Conservation (phyloP, 2,888 invertebrate genomes). For the Drosophila lacicola region DNA sequence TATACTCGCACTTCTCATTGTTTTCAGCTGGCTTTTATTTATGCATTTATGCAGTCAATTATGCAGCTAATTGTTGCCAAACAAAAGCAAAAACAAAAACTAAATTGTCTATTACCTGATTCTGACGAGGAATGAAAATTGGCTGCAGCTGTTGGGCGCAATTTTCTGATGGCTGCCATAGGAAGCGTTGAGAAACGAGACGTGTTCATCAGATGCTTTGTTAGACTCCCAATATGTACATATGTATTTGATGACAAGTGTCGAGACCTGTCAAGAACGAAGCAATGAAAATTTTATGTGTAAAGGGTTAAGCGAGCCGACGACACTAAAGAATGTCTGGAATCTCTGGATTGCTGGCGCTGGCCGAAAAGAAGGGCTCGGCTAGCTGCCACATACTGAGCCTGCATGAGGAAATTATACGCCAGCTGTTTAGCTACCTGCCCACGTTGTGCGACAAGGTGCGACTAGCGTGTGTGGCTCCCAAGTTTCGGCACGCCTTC, state of each 20-base stretch:
- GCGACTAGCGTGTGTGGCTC: conserved; percentile 50
- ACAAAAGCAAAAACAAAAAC: conserved; percentile 53
- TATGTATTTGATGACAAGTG: conserved; percentile 2
- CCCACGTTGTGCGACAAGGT: conserved; percentile 58
- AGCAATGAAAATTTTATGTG: conserved; percentile 52
- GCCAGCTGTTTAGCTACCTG: conserved; percentile 43
- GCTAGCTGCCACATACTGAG: conserved; percentile 28
- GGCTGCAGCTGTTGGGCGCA: conserved; percentile 58
- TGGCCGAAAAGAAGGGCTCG: background rate
- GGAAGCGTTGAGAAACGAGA: conserved; percentile 43
- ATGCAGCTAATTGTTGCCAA: conserved; percentile 76
- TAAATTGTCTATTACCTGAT: conserved; percentile 42
- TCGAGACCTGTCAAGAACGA: conserved; percentile 23
- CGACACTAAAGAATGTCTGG: conserved; percentile 36
- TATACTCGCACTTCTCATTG: conserved; percentile 25
- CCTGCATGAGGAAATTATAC: conserved; percentile 62
- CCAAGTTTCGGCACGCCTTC: conserved; percentile 53
- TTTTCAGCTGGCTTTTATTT: conserved; percentile 49
- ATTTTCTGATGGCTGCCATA: conserved; percentile 33
- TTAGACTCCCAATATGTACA: background rate
- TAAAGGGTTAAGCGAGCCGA: conserved; percentile 15
- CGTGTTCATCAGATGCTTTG: background rate
- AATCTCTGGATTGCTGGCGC: conserved; percentile 1
- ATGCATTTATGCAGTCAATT: conserved; percentile 75
- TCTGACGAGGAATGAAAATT: conserved; percentile 70